Evolutionary conservation across 37 sponge, comb jelly and placozoan genomes (phyloP).

Genomic region (Ianthella basta): DNA sequence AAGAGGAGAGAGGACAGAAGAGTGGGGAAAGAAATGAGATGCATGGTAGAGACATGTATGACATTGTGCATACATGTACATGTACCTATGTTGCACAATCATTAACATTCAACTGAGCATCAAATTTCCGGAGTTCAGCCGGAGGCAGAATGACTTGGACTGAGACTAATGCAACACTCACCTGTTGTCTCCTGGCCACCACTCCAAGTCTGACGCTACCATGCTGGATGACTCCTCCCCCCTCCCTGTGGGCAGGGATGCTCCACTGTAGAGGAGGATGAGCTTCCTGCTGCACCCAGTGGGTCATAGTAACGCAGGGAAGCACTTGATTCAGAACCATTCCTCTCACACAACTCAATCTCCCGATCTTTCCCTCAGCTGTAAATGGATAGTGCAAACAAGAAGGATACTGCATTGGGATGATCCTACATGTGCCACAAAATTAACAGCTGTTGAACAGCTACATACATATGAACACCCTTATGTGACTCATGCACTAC

Average conservation of each 20-base stretch:
- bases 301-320: neutral
- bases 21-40: too few relatives aligned
- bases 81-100: too few relatives aligned
- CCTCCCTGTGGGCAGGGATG: neutral
- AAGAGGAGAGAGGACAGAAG: too few relatives aligned
- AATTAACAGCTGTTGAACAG: too few relatives aligned
- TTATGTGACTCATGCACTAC: too few relatives aligned
- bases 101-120: too few relatives aligned
- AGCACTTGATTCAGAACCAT: neutral
- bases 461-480: too few relatives aligned
- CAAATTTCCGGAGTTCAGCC: neutral
- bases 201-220: neutral
- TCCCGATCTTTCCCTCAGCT: slow-evolving; percentile 25
- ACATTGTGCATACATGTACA: too few relatives aligned
- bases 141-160: neutral
- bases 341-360: slow-evolving; percentile 1
- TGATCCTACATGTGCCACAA: too few relatives aligned
- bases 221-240: neutral
- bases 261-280: neutral
- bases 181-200: slow-evolving; percentile 11
- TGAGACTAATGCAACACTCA: neutral
- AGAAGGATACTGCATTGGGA: too few relatives aligned
- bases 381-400: too few relatives aligned
- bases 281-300: neutral
- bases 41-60: too few relatives aligned